phyloP scores from a whole-genome alignment of 2,888 invertebrate genomes.

The Stenodema calcarata region DNA sequence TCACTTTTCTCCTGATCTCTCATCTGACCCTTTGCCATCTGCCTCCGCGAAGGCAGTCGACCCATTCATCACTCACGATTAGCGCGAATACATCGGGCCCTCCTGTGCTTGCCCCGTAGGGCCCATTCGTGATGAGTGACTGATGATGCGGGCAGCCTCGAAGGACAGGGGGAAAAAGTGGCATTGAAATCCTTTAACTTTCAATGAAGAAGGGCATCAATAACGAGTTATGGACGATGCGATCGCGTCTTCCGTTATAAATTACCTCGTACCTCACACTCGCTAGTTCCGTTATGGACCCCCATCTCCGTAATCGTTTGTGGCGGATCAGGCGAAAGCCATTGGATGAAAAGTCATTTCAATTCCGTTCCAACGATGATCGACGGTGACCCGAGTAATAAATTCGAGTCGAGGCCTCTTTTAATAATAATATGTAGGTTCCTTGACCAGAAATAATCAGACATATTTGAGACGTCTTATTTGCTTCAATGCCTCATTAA shows the following conservation, averaged over 20 bases:
- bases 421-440: too few relatives aligned
- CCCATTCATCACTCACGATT: conserved; percentile 32
- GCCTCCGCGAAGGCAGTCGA: background rate
- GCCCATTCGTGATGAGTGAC: background rate
- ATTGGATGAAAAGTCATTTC: too few relatives aligned
- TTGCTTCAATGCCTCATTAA: too few relatives aligned
- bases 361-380: too few relatives aligned
- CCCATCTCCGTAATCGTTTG: too few relatives aligned
- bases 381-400: too few relatives aligned
- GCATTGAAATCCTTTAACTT: conserved; percentile 1
- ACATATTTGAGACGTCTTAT: too few relatives aligned
- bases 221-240: background rate
- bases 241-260: background rate
- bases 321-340: too few relatives aligned
- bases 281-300: too few relatives aligned
- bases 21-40: background rate
- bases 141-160: conserved; percentile 1
- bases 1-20: background rate
- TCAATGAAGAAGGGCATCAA: conserved; percentile 16
- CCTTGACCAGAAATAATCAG: too few relatives aligned
- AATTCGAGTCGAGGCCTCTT: too few relatives aligned
- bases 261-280: background rate
- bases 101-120: background rate
- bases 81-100: conserved; percentile 14
- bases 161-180: background rate